Conservation (phyloP, 1,140 invertebrate species). For the Sweltsa coloradensis region DNA sequence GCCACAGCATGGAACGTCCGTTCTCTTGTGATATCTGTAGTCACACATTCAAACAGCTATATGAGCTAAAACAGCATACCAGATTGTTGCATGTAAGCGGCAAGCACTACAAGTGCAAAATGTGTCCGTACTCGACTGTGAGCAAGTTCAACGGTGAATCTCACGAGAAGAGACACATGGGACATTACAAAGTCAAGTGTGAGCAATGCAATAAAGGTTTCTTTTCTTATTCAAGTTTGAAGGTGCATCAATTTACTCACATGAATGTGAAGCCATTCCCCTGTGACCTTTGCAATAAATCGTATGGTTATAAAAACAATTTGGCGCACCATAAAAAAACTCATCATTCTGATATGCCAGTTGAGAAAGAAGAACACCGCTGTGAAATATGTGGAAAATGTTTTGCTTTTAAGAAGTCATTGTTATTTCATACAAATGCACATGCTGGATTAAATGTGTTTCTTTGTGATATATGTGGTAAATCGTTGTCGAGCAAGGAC, state of each 20-base stretch:
- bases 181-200: slow-evolving; percentile 5
- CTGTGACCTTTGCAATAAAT: slow-evolving; percentile 6
- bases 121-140: neutral
- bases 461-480: no score
- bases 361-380: no score
- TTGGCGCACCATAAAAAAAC: no score
- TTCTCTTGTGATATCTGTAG: slow-evolving; percentile 33
- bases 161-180: slow-evolving; percentile 1
- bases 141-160: neutral
- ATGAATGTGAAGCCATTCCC: slow-evolving; percentile 35
- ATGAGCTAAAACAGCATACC: neutral
- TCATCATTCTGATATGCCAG: no score
- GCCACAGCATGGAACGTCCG: slow-evolving; percentile 35
- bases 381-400: no score
- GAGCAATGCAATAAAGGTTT: slow-evolving; percentile 9
- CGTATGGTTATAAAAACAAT: slow-evolving; percentile 25
- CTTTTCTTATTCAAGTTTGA: neutral
- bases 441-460: slow-evolving; percentile 27
- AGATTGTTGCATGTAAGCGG: neutral
- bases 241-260: slow-evolving; percentile 7
- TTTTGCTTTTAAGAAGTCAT: no score
- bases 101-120: slow-evolving; percentile 12
- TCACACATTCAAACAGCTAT: slow-evolving; percentile 30
- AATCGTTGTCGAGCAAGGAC: slow-evolving; percentile 12
- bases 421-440: no score